phyloP scores from a whole-genome alignment of 2,888 invertebrate genomes.

The Thumatha senex region DNA sequence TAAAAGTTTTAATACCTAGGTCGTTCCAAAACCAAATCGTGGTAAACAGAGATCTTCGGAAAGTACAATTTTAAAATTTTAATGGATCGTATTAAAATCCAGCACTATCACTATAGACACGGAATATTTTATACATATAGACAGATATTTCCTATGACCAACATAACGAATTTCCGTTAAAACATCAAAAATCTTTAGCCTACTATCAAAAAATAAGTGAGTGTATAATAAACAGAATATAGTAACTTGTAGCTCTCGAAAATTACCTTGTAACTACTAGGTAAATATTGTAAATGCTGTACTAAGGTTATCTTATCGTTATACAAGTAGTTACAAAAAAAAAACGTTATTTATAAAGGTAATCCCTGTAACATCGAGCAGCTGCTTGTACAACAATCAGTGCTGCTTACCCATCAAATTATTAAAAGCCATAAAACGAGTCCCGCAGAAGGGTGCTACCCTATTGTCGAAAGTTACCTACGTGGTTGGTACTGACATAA shows the following conservation, averaged over 20 bases:
- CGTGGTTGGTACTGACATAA: conserved; percentile 70
- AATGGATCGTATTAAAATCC: too few relatives aligned
- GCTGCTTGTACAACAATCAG: conserved; percentile 77
- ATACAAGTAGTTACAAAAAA: conserved; percentile 51
- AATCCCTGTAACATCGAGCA: conserved; percentile 69
- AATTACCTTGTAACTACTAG: conserved; percentile 18
- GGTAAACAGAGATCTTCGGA: too few relatives aligned
- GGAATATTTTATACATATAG: too few relatives aligned
- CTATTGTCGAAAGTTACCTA: conserved; percentile 70
- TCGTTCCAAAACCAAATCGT: too few relatives aligned
- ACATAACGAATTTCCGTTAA: too few relatives aligned
- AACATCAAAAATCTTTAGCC: too few relatives aligned
- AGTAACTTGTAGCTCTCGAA: background rate
- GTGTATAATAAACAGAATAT: too few relatives aligned
- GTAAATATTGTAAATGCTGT: conserved; percentile 37
- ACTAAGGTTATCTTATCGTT: conserved; percentile 51
- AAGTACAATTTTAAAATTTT: too few relatives aligned
- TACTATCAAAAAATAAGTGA: too few relatives aligned
- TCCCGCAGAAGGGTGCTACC: conserved; percentile 77
- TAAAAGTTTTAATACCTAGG: too few relatives aligned
- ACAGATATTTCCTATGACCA: too few relatives aligned
- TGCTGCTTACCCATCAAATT: conserved; percentile 78
- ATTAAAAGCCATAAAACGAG: conserved; percentile 83
- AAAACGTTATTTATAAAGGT: conserved; percentile 61
- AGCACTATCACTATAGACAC: too few relatives aligned